Base-by-base conservation (phyloP, 2,888 invertebrate genomes). In the Teleogryllus oceanicus region DNA sequence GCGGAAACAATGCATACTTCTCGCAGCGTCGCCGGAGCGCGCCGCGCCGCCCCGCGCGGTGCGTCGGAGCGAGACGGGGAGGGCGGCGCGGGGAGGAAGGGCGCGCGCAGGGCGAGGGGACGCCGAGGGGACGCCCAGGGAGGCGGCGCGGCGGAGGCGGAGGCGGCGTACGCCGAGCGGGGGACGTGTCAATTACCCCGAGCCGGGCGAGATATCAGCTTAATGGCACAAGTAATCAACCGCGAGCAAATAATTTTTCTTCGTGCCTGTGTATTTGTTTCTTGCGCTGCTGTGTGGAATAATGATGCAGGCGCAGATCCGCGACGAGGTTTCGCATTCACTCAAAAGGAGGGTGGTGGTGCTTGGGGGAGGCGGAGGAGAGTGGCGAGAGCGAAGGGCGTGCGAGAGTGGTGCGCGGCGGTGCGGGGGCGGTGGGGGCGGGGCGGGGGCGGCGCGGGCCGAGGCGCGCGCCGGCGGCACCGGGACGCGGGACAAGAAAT, bases 151-250 rank as follows among this genome's bases (percentile, higher is more conserved):
- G 21, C 77, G 49, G 49, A 37, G 79, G 81, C 75, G 76, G 78
- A 62, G 77, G 79, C 62, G 78, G 50, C 78, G 74, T 50, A 37
- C 51, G 37, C 74, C 49, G 81, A 50, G 80, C 76, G 79, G 79
- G 74, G 79, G 85, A 86, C 84, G 85, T 85, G 85, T 86, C 86
- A 86, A 86, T 86, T 86, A 85, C 84, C 81, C 83, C 80, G 77
- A 84, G 84, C 85, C 84, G 84, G 84, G 83, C 75, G 80, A 80
- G 83, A 83, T 84, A 85, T 85, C 83, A 83, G 82, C 83, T 85
- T 86, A 85, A 85, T 85, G 84, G 84, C 84, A 83, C 85, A 84
- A 83, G 85, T 85, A 85, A 85, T 85, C 85, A 85, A 85, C 84
- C 80, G 81, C 78, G 78, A 82, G 82, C 80, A 80, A 82, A 82